Evolutionary conservation across 2,888 invertebrate genomes (phyloP).

Genomic region (Lithophane socia): DNA sequence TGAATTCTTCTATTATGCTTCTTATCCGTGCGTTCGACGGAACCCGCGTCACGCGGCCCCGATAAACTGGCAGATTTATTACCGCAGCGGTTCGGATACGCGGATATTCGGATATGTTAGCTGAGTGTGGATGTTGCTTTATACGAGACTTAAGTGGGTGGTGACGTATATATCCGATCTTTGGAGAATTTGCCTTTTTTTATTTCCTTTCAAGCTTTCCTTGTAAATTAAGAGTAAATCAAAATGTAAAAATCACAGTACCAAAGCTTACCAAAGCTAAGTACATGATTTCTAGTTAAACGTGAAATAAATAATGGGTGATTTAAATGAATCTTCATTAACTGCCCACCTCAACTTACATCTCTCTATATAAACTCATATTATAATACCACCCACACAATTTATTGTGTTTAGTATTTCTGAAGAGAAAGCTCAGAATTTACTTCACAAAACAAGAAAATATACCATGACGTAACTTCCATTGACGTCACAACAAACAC

Average conservation of each 20-base stretch:
- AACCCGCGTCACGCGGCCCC: slow-evolving; percentile 59
- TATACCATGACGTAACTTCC: slow-evolving; percentile 36
- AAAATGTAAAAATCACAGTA: background rate
- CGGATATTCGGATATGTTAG: slow-evolving; percentile 50
- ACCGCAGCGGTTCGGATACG: slow-evolving; percentile 39
- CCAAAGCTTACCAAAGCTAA: background rate
- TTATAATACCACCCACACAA: background rate
- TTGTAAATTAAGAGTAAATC: background rate
- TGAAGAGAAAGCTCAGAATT: slow-evolving; percentile 8
- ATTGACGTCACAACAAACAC: slow-evolving; percentile 47
- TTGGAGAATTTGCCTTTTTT: background rate
- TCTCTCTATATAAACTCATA: background rate
- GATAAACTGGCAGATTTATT: slow-evolving; percentile 71
- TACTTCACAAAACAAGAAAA: slow-evolving; percentile 20
- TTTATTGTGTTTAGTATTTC: background rate
- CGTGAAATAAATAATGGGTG: background rate
- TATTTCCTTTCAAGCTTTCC: background rate
- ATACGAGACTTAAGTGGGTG: slow-evolving; percentile 35
- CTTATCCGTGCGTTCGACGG: slow-evolving; percentile 56
- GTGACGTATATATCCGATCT: slow-evolving; percentile 2
- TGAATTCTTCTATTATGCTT: slow-evolving; percentile 62
- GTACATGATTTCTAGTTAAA: background rate
- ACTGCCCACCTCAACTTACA: too few species aligned
- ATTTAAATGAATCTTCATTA: background rate
- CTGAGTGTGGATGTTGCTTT: slow-evolving; percentile 40